These are phyloP conservation scores for Sphaerophoria rueppellii DNA, from an alignment of 2,888 invertebrate genomes.

Conservation along the genomic window DNA sequence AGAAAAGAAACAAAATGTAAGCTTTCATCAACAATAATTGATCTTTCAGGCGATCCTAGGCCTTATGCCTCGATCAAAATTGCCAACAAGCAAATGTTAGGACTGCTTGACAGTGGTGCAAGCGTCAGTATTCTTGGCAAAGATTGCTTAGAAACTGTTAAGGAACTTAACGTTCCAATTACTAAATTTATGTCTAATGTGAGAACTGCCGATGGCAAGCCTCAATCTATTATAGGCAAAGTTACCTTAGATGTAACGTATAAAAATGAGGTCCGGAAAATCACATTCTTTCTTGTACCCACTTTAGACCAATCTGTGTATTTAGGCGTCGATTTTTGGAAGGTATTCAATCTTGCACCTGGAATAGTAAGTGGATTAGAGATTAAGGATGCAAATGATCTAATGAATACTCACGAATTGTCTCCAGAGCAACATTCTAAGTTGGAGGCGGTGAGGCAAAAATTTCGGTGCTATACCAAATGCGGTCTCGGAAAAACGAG, in stretches of 20 bases:
- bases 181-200: background rate
- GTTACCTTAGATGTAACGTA: background rate
- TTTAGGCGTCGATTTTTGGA: constrained; percentile 1
- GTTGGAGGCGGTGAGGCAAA: constrained; percentile 4
- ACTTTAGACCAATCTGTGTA: background rate
- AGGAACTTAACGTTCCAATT: background rate
- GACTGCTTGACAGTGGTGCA: background rate
- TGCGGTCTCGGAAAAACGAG: no score
- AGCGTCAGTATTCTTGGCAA: constrained; percentile 1
- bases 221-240: background rate
- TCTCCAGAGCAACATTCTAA: no score
- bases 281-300: background rate
- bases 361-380: background rate
- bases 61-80: background rate
- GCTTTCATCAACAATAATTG: constrained; percentile 2
- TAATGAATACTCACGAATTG: no score
- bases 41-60: background rate
- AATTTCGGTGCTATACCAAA: background rate
- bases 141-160: background rate
- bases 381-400: no score
- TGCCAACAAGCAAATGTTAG: background rate
- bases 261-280: background rate
- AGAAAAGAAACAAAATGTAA: background rate
- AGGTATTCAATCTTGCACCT: background rate
- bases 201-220: constrained; percentile 1